Conservation (phyloP, 2,888 invertebrate genomes). For the Eupelmus urozonus region DNA sequence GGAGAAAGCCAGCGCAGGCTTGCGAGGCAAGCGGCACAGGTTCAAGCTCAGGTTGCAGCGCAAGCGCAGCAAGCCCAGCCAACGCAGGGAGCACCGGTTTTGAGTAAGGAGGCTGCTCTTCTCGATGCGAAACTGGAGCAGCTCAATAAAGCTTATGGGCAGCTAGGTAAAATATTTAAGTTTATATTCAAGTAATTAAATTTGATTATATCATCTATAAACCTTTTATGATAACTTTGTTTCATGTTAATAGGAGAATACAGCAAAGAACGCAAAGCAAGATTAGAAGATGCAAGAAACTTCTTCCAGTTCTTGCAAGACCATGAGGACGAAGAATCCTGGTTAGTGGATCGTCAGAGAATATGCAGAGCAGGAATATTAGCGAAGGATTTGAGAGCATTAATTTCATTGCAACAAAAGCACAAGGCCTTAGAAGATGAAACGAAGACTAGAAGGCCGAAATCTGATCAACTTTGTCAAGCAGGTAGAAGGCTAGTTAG, state of each 20-base stretch:
- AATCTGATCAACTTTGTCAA: conserved; percentile 84
- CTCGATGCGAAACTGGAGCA: conserved; percentile 86
- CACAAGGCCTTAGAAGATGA: conserved; percentile 95
- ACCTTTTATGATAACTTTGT: not conserved
- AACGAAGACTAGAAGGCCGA: conserved; percentile 87
- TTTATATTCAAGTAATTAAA: no score
- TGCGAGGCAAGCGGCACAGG: conserved; percentile 81
- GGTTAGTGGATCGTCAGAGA: conserved; percentile 96
- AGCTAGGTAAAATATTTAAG: conserved; percentile 80
- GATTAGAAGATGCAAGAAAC: conserved; percentile 94
- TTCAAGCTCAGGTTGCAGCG: conserved; percentile 80
- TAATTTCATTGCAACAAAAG: conserved; percentile 92
- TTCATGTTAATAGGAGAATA: conserved; percentile 81
- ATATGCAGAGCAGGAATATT: conserved; percentile 95
- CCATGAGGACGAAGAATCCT: conserved; percentile 97
- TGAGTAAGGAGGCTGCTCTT: conserved; percentile 77
- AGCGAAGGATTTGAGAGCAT: conserved; percentile 94
- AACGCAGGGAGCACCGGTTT: conserved; percentile 56
- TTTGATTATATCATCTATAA: not conserved
- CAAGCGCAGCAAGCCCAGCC: conserved; percentile 77
- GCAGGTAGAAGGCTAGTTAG: conserved; percentile 87
- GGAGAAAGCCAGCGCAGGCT: conserved; percentile 91
- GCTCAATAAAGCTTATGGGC: conserved; percentile 87
- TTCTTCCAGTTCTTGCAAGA: conserved; percentile 98
- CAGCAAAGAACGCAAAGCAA: conserved; percentile 87